phyloP scores from a whole-genome alignment of 53 echinoderm and acorn worm species.

The Luidia sarsii region DNA sequence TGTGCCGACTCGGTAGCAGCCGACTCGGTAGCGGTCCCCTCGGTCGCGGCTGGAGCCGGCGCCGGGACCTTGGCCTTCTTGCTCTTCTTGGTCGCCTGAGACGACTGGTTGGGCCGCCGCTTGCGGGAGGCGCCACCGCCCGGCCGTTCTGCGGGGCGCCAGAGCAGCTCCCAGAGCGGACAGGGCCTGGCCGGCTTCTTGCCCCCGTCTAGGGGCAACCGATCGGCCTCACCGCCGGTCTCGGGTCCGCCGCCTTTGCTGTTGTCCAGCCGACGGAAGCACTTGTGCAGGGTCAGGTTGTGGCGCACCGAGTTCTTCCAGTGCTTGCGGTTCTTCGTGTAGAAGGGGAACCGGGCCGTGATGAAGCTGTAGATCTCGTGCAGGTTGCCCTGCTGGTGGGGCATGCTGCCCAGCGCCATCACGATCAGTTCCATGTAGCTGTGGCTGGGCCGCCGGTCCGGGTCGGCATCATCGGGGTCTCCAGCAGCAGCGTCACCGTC shows the following conservation, averaged over 20 bases:
- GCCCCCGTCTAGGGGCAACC: neutral
- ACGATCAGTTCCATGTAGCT: conserved; percentile 44
- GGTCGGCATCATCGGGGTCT: neutral
- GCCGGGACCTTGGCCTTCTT: neutral
- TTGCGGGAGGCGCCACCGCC: neutral
- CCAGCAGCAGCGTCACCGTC: neutral
- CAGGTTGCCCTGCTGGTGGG: conserved; percentile 14
- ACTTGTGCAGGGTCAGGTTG: conserved; percentile 73
- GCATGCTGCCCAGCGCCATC: conserved; percentile 21
- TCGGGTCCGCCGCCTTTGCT: too few species aligned
- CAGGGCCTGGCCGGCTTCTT: neutral
- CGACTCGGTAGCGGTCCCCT: neutral
- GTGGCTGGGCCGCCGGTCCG: conserved; percentile 25
- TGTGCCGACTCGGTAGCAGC: neutral
- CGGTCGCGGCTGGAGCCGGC: neutral
- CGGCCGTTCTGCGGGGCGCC: neutral
- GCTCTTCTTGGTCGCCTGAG: neutral
- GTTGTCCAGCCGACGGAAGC: conserved; percentile 52
- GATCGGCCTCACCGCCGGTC: too few species aligned
- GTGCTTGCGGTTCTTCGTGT: conserved; percentile 74
- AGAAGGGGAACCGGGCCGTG: conserved; percentile 60
- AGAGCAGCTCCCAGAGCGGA: conserved; percentile 24
- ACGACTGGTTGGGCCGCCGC: neutral
- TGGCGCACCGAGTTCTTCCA: conserved; percentile 92
- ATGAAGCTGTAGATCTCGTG: conserved; percentile 68